Evolutionary conservation across 2,888 invertebrate species (phyloP), one percentile per base, ranked within the genome.

Genomic region (Pyrocoelia pectoralis): DNA sequence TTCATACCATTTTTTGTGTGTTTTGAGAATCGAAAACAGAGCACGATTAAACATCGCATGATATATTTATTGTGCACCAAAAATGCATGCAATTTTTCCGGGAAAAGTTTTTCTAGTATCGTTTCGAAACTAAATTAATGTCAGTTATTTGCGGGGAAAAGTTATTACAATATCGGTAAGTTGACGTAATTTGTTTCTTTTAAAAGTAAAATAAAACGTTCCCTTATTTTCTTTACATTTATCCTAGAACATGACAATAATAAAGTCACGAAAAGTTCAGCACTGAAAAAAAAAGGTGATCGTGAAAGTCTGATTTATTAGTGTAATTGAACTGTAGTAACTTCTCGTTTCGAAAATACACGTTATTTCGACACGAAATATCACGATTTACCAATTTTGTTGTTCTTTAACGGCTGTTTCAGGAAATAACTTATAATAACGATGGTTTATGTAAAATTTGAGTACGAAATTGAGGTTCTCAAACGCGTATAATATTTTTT

Each of bases 271-370:
- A 33, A 24, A 24, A 33, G 33, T 33, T 33, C 33, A 33, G 8
- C 33, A n/a, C n/a, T 10, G 33, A 33, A 24, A 24, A 8, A 33
- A 33, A 24, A 33, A n/a, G 33, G 33, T 33, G 10, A 33, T 33
- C 33, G 33, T 33, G 33, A 33, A 33, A 33, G 33, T 33, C 33
- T 33, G 33, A 33, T 33, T 33, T 33, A 33, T 33, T 33, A 33
- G 33, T 33, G 33, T 33, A 33, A 33, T 33, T 33, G 33, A 33
- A 33, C 33, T 33, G n/a, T 33, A n/a, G 33, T n/a, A 33, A 33
- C 33, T 33, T 33, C 33, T 33, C 2, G 33, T 33, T 33, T 33
- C 33, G 33, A 33, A 33, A 33, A 33, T 33, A n/a, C 33, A 33
- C 33, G 33, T 33, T n/a, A 33, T 33, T 33, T 33, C n/a, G n/a